Conservation (phyloP, 2,113 vertebrate genomes). For the Potamarius usumacintae region DNA sequence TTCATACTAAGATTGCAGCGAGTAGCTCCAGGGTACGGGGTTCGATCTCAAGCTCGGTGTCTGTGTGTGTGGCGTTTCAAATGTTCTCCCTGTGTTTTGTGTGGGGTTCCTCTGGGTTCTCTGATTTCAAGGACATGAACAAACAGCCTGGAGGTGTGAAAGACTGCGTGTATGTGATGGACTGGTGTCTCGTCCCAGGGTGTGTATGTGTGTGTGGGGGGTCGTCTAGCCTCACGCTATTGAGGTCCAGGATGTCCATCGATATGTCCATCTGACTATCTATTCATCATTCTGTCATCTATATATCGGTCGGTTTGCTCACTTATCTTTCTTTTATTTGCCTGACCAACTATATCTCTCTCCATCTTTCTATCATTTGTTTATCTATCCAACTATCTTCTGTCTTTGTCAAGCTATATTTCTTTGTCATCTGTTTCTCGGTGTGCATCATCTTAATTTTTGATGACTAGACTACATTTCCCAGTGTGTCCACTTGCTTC, state of each 20-base stretch:
- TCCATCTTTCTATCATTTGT: neutral
- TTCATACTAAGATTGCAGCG: neutral
- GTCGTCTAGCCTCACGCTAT: neutral
- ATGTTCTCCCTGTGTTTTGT: neutral
- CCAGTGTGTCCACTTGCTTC: neutral
- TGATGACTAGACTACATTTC: neutral
- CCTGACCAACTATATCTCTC: neutral
- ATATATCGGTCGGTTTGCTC: no score
- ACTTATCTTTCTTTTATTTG: no score
- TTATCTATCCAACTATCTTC: neutral
- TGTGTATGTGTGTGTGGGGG: no score
- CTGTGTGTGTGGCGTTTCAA: neutral
- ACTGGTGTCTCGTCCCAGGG: neutral
- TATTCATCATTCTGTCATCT: neutral
- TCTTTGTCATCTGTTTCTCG: neutral
- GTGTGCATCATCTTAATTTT: neutral
- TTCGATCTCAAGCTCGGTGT: neutral
- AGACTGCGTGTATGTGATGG: neutral
- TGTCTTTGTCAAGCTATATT: neutral
- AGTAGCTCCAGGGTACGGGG: neutral
- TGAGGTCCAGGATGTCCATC: no score
- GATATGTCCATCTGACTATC: neutral
- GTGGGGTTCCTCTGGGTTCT: neutral
- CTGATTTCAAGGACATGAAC: neutral
- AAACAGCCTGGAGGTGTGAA: neutral